Evolutionary conservation across 2,113 vertebrate genomes (phyloP), one percentile per base, ranked within the genome.

Genomic region (Sitta europaea): DNA sequence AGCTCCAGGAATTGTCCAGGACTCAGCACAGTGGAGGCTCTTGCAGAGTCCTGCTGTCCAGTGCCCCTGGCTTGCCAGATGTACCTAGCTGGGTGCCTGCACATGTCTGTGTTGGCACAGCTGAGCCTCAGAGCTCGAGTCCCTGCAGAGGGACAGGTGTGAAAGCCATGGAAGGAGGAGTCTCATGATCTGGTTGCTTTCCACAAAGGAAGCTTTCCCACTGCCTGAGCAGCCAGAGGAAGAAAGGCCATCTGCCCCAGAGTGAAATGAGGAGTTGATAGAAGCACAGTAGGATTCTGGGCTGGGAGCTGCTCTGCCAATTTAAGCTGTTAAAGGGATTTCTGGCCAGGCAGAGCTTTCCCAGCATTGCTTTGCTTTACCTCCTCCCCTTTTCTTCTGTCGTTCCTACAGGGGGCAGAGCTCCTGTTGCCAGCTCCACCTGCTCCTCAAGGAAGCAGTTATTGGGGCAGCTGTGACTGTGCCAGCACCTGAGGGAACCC

Each of bases 391-490:
- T 90, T 90, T 47, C 40, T 91, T 51, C 53, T 57, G 24, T 87
- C 36, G 23, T 82, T 81, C 51, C 70, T 42, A 36, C 66, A 92
- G 90, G 1, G 4, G 43, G 23, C 74, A 88, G 29, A 79, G 38
- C 62, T 94, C 70, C 61, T 61, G 28, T 25, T 47, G 36, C 87
- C 15, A 5, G 14, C 85, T 90, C 50, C 45, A 47, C 2, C 1
- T 65, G 62, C 38, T 93, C 31, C 33, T 40, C 27, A 73, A 61
- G 42, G 58, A 88, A 73, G 54, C 25, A 4, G n/a, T 17, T 54
- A 23, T 13, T 0, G 0, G 6, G 20, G 33, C 28, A 72, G 77
- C 70, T 16, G 10, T 58, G 14, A 25, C 24, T 43, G 25, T 70
- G n/a, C 73, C 61, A 89, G 25, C 42, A 47, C n/a, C 65, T 0